phyloP scores from a whole-genome alignment of 2,797 vertebrate genomes.

The Graptemys geographica region DNA sequence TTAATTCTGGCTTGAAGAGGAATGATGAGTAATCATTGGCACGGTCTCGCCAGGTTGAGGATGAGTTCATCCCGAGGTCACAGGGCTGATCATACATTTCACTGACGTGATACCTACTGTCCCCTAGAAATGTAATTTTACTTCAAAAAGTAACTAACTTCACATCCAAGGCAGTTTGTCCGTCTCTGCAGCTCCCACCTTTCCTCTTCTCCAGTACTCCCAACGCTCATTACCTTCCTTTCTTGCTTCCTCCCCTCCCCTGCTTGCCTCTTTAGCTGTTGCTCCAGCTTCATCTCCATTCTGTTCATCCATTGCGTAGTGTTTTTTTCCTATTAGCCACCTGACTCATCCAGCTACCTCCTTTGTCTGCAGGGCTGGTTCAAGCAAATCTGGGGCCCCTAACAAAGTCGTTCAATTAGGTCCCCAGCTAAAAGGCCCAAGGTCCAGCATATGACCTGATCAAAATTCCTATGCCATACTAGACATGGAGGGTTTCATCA shows the following conservation, averaged over 20 bases:
- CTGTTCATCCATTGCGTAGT: background rate
- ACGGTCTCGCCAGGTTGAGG: background rate
- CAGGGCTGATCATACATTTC: background rate
- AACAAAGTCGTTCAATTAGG: background rate
- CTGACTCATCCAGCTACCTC: background rate
- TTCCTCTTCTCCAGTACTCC: rapidly evolving
- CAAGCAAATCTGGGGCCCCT: no score
- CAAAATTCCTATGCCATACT: background rate
- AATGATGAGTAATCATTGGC: background rate
- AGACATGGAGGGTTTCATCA: background rate
- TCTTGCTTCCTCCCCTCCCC: background rate
- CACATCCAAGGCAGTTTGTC: background rate
- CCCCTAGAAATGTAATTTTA: rapidly evolving
- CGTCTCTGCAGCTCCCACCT: background rate
- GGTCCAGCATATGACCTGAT: background rate
- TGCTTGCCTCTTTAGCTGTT: background rate
- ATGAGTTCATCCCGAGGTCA: background rate
- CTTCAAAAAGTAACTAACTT: background rate
- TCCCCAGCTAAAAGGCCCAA: background rate
- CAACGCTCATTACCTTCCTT: background rate
- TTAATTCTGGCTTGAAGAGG: background rate
- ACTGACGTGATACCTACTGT: background rate
- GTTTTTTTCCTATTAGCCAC: background rate
- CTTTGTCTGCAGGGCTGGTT: background rate
- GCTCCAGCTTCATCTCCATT: background rate